Conservation (phyloP, 2,888 invertebrate genomes). For the Tortricodes alternella region DNA sequence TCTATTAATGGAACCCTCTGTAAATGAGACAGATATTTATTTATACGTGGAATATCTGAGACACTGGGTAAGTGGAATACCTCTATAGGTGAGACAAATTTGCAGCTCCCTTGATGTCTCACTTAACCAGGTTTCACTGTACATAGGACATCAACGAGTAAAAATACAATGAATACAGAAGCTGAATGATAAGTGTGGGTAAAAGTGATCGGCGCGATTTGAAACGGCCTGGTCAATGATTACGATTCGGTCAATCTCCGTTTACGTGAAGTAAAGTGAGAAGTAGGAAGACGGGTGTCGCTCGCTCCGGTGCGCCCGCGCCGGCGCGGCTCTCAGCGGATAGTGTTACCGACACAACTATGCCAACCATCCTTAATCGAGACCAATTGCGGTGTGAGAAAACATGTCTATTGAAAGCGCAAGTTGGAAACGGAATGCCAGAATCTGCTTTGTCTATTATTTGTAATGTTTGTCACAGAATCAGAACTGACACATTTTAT, state of each 20-base stretch:
- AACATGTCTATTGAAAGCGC: slow-evolving; percentile 24
- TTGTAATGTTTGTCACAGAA: background rate
- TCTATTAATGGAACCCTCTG: no score
- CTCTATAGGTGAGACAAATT: no score
- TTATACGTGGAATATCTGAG: no score
- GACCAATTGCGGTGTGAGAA: slow-evolving; percentile 44
- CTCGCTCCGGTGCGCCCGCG: slow-evolving; percentile 63
- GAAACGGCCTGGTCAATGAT: slow-evolving; percentile 49
- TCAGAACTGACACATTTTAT: no score
- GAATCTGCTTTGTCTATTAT: background rate
- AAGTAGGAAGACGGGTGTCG: slow-evolving; percentile 74
- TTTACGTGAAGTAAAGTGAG: slow-evolving; percentile 69
- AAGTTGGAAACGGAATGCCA: slow-evolving; percentile 17
- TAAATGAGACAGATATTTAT: no score
- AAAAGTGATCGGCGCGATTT: background rate
- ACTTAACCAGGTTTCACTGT: no score
- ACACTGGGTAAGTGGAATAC: no score
- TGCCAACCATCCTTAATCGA: slow-evolving; percentile 34
- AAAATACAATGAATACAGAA: no score
- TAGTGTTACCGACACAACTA: slow-evolving; percentile 55
- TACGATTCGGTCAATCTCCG: slow-evolving; percentile 64
- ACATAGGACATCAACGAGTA: no score
- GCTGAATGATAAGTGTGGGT: no score
- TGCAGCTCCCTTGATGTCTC: no score
- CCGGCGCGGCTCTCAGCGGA: slow-evolving; percentile 70